Conservation (phyloP, 2,113 vertebrate species). For the Thalassarche chlororhynchos region DNA sequence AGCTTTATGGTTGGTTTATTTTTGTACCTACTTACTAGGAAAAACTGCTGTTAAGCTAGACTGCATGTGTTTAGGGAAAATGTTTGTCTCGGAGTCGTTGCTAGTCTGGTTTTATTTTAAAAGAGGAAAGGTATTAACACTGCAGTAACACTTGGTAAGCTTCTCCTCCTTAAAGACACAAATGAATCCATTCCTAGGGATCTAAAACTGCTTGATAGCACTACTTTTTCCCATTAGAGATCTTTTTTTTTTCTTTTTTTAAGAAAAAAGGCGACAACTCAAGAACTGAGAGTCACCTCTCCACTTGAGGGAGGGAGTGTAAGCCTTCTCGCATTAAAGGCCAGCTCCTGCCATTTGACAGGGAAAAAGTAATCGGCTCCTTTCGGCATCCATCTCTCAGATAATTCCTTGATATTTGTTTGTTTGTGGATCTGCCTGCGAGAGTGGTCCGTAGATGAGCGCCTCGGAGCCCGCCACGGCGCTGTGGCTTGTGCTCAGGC, state of each 20-base stretch:
- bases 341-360: neutral
- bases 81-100: neutral
- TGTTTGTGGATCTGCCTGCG: neutral
- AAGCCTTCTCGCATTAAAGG: neutral
- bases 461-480: accelerated
- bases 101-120: neutral
- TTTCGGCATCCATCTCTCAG: neutral
- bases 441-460: neutral
- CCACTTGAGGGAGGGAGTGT: neutral
- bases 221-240: neutral
- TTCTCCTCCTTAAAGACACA: neutral
- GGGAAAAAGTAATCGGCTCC: neutral
- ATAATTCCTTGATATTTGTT: slow-evolving; percentile 24
- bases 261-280: neutral
- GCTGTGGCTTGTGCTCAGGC: neutral
- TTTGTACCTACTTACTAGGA: slow-evolving; percentile 12
- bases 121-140: neutral
- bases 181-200: neutral
- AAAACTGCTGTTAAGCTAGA: neutral
- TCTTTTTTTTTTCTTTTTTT: neutral
- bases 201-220: neutral
- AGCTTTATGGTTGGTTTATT: neutral
- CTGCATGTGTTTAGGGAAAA: neutral
- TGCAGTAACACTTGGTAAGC: neutral
- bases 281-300: neutral